Percentiles rank a stretch among this genome's conserved stretches.
Conservation (phyloP, 2,888 invertebrate species). For the Schrankia costaestrigalis region DNA sequence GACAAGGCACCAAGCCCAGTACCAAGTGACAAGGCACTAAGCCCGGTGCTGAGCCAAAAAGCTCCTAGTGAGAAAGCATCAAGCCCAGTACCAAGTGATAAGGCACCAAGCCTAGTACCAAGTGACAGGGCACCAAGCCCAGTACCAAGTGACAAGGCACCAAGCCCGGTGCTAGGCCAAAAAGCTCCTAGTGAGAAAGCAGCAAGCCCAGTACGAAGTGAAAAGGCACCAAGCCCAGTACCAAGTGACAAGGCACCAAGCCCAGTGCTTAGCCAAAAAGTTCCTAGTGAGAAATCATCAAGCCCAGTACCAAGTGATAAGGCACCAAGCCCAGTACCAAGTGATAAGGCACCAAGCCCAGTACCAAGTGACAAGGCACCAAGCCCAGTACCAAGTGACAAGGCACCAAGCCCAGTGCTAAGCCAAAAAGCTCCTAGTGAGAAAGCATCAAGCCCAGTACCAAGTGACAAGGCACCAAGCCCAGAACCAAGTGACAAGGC, state of each 20-base stretch:
- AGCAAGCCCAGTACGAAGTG: too few species aligned
- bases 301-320: conserved; percentile 8
- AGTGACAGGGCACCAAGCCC: conserved; percentile 6
- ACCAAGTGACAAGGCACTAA: conserved; percentile 10
- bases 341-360: background rate
- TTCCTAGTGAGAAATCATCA: conserved; percentile 7
- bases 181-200: background rate
- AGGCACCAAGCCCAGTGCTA: conserved; percentile 1
- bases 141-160: conserved; percentile 1
- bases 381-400: too few species aligned
- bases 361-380: background rate
- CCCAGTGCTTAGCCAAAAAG: too few species aligned
- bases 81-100: background rate
- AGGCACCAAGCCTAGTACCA: background rate
- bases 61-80: conserved; percentile 6
- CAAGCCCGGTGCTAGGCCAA: conserved; percentile 4
- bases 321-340: too few species aligned
- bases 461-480: conserved; percentile 7
- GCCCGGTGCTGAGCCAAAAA: background rate
- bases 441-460: conserved; percentile 5
- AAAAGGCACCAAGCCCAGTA: conserved; percentile 1
- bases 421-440: conserved; percentile 5
- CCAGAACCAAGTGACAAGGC: background rate
- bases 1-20: conserved; percentile 8
- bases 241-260: background rate